Conservation (phyloP, 2,888 invertebrate species). For the Dyspetes luteomarginatus region DNA sequence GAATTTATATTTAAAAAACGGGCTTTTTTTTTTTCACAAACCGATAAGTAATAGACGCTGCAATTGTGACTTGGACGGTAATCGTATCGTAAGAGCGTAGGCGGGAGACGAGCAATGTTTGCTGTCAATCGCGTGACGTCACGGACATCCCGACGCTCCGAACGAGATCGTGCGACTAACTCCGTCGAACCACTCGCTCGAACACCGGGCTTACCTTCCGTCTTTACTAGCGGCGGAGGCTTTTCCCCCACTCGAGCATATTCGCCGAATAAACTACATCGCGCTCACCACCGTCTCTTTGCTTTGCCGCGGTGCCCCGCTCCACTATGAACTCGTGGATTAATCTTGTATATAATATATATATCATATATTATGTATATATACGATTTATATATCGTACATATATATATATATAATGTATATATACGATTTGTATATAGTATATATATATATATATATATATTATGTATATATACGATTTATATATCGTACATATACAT, state of each 20-base stretch:
- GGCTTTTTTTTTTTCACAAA: conserved; percentile 14
- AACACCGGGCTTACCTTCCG: conserved; percentile 73
- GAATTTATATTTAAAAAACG: neutral
- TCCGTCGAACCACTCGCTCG: conserved; percentile 74
- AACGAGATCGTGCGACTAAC: conserved; percentile 81
- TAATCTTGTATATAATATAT: conserved; percentile 18
- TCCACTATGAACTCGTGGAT: conserved; percentile 43
- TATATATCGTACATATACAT: too few species aligned
- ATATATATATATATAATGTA: neutral
- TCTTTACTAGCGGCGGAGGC: conserved; percentile 47
- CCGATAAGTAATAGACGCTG: conserved; percentile 11
- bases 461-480: neutral
- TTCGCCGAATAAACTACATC: conserved; percentile 76
- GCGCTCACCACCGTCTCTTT: conserved; percentile 69
- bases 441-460: neutral
- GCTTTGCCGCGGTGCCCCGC: conserved; percentile 54
- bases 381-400: too few species aligned
- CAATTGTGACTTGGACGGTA: neutral
- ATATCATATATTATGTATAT: neutral
- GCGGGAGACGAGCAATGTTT: conserved; percentile 60
- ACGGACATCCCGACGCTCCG: conserved; percentile 77
- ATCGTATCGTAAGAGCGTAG: conserved; percentile 39
- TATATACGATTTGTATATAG: conserved; percentile 8
- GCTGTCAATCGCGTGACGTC: conserved; percentile 66
- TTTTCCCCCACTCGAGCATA: conserved; percentile 55